Evolutionary conservation across 2,113 vertebrate species (phyloP).

Genomic region (Caretta caretta): DNA sequence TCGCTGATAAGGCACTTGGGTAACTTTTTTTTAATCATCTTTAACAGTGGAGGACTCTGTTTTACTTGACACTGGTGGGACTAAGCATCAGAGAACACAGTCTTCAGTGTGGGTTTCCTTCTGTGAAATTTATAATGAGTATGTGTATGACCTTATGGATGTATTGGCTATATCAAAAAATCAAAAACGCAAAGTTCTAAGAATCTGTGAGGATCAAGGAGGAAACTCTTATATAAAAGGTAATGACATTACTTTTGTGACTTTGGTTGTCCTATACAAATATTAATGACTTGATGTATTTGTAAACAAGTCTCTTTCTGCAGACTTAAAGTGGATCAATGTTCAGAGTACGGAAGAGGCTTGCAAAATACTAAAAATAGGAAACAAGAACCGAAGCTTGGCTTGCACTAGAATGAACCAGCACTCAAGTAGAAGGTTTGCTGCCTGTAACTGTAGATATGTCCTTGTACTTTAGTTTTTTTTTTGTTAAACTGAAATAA

Average conservation of each 20-base stretch:
- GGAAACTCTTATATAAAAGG: conserved; percentile 90
- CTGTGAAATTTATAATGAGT: conserved; percentile 93
- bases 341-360: conserved; percentile 84
- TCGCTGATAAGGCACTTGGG: neutral
- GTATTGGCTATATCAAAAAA: conserved; percentile 70
- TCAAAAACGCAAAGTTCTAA: conserved; percentile 82
- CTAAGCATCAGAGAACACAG: conserved; percentile 45
- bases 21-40: neutral
- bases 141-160: conserved; percentile 87
- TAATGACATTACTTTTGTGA: conserved; percentile 22
- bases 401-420: conserved; percentile 91
- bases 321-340: conserved; percentile 91
- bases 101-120: conserved; percentile 89
- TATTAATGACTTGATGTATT: neutral
- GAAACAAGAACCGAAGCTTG: conserved; percentile 90
- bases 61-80: neutral
- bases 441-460: neutral
- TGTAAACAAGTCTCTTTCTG: conserved; percentile 6
- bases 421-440: conserved; percentile 91
- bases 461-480: neutral
- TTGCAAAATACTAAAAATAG: conserved; percentile 84
- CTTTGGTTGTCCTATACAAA: neutral
- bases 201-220: conserved; percentile 88
- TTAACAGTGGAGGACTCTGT: conserved; percentile 6
- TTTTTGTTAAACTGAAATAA: neutral